Evolutionary conservation across 2,888 invertebrate genomes (phyloP), one percentile per base, ranked within the genome.

Genomic region (Poecilus cupreus): DNA sequence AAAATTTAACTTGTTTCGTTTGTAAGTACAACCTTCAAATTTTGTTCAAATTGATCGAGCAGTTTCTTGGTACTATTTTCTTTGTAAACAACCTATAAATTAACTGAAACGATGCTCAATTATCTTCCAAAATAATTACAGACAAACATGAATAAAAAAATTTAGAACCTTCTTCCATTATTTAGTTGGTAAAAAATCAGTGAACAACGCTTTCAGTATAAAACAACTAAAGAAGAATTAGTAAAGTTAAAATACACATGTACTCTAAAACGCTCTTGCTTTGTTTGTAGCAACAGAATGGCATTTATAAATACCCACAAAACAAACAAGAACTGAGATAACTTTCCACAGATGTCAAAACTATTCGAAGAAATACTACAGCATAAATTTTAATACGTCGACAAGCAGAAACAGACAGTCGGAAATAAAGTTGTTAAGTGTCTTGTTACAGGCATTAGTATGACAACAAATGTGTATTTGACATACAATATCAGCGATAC

Each of bases 341-440:
- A 68, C 64, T 68, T 32, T 32, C 64, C 37, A 68, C 64, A 68
- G 64, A 68, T 68, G 64, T 68, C 64, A 68, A 68, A 68, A 68
- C 64, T 60, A 60, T 24, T 60, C 24, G 32, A 60, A 60, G 60
- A 60, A 60, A 60, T 26, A 60, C 60, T 37, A 37, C 37, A 68
- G 37, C 32, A 68, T 68, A 68, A 68, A 68, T 68, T 68, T 68
- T 32, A 68, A 68, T 64, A 68, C 64, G 37, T 68, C 37, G 32
- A 18, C 16, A 3, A 51, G 16, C 51, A 51, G 13, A 51, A 1
- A 51, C 51, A 51, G 51, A 18, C 51, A 32, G 51, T 10, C 10
- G 18, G 16, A 37, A 32, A 68, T 32, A 32, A 16, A 68, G 64
- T 37, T 68, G 64, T 68, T 37, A 46, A 68, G 64, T 68, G 18